Conservation (phyloP, 2,797 vertebrate genomes). For the Onychomys torridus region DNA sequence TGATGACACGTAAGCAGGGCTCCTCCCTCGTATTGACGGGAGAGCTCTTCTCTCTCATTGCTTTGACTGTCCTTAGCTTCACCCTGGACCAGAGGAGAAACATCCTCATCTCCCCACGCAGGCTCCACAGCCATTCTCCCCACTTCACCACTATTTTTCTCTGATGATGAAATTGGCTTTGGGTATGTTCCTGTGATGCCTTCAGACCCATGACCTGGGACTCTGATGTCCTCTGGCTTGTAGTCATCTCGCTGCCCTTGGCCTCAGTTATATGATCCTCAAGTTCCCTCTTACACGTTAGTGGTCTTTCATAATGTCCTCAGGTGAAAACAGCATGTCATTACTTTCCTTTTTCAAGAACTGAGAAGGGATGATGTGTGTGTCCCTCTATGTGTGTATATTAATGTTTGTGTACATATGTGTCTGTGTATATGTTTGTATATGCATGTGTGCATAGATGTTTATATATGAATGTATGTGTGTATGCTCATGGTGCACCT, state of each 20-base stretch:
- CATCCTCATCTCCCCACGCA: fast-evolving
- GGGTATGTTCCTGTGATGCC: fast-evolving
- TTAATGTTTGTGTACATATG: background rate
- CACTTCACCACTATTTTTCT: background rate
- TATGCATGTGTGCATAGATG: background rate
- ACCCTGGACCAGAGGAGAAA: background rate
- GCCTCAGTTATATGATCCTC: fast-evolving
- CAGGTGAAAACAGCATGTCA: background rate
- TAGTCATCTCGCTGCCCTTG: fast-evolving
- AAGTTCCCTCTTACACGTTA: background rate
- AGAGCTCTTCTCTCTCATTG: background rate
- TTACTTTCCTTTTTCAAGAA: background rate
- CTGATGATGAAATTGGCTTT: fast-evolving
- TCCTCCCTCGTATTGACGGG: fast-evolving
- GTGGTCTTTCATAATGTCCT: background rate
- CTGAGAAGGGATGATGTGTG: background rate
- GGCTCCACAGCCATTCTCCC: fast-evolving
- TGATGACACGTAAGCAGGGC: fast-evolving
- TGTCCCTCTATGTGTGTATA: background rate
- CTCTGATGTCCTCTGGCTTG: fast-evolving
- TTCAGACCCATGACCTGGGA: fast-evolving
- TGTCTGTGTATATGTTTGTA: background rate
- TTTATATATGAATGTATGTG: background rate
- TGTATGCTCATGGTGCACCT: background rate
- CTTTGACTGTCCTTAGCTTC: too few relatives aligned